Evolutionary conservation across 2,797 vertebrate genomes (phyloP).

Genomic region (Heteromormyrus szaboi): DNA sequence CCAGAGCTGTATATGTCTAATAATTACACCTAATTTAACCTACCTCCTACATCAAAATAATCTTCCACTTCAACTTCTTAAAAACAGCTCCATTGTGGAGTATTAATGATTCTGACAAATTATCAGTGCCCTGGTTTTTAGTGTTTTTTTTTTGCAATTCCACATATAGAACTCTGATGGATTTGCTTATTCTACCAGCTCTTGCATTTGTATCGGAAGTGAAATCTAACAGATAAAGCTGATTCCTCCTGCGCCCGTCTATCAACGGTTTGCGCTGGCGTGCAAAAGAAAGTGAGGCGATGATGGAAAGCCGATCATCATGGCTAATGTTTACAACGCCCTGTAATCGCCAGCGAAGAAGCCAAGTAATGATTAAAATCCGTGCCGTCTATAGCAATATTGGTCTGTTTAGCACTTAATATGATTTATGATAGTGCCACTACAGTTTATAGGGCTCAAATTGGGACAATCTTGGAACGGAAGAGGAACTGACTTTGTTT

Average conservation of each 20-base stretch:
- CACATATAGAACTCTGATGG: neutral
- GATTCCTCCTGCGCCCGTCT: neutral
- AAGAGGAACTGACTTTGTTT: constrained; percentile 1
- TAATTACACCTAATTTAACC: neutral
- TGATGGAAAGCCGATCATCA: neutral
- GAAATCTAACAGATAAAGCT: neutral
- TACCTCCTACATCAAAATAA: neutral
- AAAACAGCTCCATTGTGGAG: neutral
- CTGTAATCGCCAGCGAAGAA: neutral
- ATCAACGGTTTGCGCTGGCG: neutral
- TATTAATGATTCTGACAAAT: neutral
- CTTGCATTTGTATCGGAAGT: neutral
- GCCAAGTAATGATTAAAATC: constrained; percentile 9
- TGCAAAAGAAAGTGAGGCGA: neutral
- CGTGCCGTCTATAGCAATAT: neutral
- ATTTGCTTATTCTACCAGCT: neutral
- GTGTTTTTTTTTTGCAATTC: neutral
- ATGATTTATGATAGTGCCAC: constrained; percentile 3
- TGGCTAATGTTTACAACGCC: neutral
- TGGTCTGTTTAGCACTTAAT: neutral
- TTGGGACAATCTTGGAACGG: neutral
- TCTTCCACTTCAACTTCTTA: neutral
- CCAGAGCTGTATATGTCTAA: neutral
- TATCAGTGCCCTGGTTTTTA: neutral
- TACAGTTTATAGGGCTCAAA: neutral